Conservation (phyloP, 2,113 vertebrate species). For the Mobula hypostoma region DNA sequence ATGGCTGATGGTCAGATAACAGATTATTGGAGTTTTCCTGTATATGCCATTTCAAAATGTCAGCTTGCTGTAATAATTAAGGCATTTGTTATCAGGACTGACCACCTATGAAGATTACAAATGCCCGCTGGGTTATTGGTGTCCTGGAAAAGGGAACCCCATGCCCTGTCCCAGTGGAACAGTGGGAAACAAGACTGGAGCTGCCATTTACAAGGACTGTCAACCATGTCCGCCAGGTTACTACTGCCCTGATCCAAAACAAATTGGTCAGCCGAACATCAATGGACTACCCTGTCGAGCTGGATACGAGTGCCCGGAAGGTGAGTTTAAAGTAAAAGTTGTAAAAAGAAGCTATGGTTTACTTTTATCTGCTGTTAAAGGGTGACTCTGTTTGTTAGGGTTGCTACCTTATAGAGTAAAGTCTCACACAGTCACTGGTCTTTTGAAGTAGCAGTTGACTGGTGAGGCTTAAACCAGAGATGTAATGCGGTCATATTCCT, state of each 20-base stretch:
- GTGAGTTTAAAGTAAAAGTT: conserved; percentile 47
- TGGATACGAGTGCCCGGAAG: conserved; percentile 74
- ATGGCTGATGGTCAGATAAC: no score
- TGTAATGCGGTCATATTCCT: no score
- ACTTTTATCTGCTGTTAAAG: no score
- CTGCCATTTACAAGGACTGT: conserved; percentile 63
- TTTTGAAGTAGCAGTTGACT: no score
- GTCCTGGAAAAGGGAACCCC: conserved; percentile 63
- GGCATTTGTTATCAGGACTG: conserved; percentile 56
- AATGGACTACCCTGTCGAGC: conserved; percentile 66
- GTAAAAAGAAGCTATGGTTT: background rate
- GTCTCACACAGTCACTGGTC: no score
- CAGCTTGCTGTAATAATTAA: background rate
- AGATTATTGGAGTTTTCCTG: background rate
- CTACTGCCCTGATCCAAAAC: conserved; percentile 66
- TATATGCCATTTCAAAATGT: background rate
- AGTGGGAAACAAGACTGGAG: conserved; percentile 64
- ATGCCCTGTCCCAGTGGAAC: conserved; percentile 75
- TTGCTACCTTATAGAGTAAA: no score
- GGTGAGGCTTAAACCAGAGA: no score
- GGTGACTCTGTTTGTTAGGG: no score
- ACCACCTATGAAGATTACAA: conserved; percentile 56
- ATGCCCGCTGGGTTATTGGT: conserved; percentile 81
- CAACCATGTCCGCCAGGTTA: conserved; percentile 65
- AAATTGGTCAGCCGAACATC: conserved; percentile 60